phyloP scores from a whole-genome alignment of 2,888 invertebrate genomes.

The Linnaemya tessellans region DNA sequence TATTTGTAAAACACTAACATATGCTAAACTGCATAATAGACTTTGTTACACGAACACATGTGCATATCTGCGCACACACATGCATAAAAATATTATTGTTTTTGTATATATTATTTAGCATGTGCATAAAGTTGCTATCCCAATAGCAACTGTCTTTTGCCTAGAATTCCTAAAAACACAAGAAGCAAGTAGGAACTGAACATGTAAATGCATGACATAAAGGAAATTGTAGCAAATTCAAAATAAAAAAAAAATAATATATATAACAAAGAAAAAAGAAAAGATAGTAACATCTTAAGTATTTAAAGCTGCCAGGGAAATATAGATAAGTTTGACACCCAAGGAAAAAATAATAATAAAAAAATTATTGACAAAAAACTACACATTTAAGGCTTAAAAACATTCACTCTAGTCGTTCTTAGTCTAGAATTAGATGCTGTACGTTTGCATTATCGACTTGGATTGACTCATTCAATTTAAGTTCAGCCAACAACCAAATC shows the following conservation, averaged over 20 bases:
- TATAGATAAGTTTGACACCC: neutral
- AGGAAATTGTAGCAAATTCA: slow-evolving; percentile 62
- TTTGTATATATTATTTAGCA: neutral
- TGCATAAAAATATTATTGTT: neutral
- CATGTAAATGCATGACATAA: slow-evolving; percentile 52
- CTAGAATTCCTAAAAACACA: slow-evolving; percentile 26
- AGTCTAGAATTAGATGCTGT: too few species aligned
- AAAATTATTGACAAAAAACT: neutral
- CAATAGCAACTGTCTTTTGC: slow-evolving; percentile 61
- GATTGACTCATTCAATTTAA: too few species aligned
- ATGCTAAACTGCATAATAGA: slow-evolving; percentile 71
- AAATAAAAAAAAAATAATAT: slow-evolving; percentile 30
- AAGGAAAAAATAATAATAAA: neutral
- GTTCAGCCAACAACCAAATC: too few species aligned
- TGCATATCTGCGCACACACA: slow-evolving; percentile 8
- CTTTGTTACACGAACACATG: slow-evolving; percentile 53
- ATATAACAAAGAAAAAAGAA: neutral
- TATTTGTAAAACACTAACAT: slow-evolving; percentile 70
- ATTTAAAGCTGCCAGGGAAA: slow-evolving; percentile 49
- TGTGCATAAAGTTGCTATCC: slow-evolving; percentile 41
- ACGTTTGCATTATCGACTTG: too few species aligned
- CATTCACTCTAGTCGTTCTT: too few species aligned
- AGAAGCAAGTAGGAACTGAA: neutral
- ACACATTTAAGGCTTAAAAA: too few species aligned
- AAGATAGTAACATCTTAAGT: slow-evolving; percentile 63